phyloP scores from a whole-genome alignment of 2,888 invertebrate genomes.

The Globia sparganii region DNA sequence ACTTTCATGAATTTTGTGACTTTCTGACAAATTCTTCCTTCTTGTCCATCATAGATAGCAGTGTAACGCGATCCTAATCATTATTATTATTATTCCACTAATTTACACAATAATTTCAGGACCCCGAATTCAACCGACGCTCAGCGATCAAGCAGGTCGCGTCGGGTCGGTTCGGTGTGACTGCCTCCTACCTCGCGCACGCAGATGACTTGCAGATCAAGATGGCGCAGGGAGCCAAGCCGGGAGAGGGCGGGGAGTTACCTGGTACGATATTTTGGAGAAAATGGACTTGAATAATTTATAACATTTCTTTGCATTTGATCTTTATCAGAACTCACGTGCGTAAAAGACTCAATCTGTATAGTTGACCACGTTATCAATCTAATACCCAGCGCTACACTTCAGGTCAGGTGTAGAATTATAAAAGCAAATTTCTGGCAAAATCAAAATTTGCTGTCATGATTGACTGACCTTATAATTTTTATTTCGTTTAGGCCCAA shows the following conservation, averaged over 20 bases:
- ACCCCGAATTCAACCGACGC: slow-evolving; percentile 95
- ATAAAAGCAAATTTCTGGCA: background rate
- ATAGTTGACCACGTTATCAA: background rate
- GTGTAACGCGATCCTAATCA: background rate
- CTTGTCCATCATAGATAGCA: background rate
- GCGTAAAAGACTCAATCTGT: background rate
- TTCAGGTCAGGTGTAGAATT: background rate
- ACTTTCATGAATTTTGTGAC: background rate
- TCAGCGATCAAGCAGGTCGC: slow-evolving; percentile 99
- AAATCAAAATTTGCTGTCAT: background rate
- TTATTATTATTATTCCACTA: background rate
- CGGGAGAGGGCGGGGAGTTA: slow-evolving; percentile 99
- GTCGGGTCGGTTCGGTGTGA: slow-evolving; percentile 99
- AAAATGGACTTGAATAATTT: background rate
- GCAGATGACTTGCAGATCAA: slow-evolving; percentile 99
- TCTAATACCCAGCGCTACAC: background rate
- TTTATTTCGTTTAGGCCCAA: no score
- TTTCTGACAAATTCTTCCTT: background rate
- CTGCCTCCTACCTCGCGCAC: slow-evolving; percentile 98
- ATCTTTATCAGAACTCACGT: background rate
- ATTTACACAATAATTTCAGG: slow-evolving; percentile 76
- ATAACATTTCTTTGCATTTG: background rate
- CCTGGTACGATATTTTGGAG: slow-evolving; percentile 90
- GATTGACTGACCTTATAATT: background rate
- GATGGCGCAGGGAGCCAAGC: slow-evolving; percentile 99